Conservation (phyloP, 2,797 vertebrate genomes). For the Phoebastria nigripes region DNA sequence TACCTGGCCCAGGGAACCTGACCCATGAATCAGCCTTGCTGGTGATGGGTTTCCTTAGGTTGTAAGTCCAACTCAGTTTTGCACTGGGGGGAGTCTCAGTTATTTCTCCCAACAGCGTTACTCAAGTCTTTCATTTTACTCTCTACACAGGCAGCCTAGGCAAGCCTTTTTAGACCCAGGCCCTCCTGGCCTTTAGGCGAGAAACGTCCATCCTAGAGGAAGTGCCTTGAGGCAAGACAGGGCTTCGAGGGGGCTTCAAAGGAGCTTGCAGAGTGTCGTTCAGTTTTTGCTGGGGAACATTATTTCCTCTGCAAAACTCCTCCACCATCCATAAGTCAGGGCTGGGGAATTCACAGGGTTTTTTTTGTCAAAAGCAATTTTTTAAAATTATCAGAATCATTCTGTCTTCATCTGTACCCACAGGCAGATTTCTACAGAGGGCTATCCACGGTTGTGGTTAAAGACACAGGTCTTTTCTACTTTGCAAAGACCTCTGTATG, state of each 20-base stretch:
- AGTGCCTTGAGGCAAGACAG: not conserved
- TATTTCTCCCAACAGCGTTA: not conserved
- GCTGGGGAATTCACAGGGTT: not conserved
- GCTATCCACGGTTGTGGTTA: not conserved
- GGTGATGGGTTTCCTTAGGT: not conserved
- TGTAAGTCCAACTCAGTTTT: not conserved
- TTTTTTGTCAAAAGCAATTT: not conserved
- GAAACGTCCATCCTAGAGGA: not conserved
- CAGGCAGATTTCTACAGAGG: not conserved
- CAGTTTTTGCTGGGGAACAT: not conserved
- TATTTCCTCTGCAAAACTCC: not conserved
- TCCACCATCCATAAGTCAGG: not conserved
- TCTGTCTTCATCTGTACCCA: not conserved
- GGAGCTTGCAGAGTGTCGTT: not conserved
- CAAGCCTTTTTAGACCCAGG: not conserved
- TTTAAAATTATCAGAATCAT: not conserved
- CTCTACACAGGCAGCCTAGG: not conserved
- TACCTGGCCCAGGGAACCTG: not conserved
- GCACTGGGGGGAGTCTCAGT: not conserved
- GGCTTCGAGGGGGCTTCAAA: not conserved
- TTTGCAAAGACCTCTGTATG: not conserved
- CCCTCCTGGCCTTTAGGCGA: not conserved
- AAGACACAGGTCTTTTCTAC: not conserved
- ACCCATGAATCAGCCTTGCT: not conserved
- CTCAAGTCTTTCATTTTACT: not conserved